phyloP scores from a whole-genome alignment of 2,888 invertebrate species.

The Ophraella communa region DNA sequence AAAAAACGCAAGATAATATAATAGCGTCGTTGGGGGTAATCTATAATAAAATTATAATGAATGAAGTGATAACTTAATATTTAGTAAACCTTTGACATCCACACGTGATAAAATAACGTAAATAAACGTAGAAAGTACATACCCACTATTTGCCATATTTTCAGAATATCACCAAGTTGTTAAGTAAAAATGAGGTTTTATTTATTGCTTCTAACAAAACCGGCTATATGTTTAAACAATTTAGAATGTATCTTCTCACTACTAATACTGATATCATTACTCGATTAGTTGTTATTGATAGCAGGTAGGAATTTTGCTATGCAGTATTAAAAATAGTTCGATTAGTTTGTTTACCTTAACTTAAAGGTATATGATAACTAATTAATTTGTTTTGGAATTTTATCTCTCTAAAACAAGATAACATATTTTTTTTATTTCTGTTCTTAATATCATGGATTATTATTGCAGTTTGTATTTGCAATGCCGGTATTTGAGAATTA shows the following conservation, averaged over 20 bases:
- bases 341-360: background rate
- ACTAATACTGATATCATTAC: background rate
- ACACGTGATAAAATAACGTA: background rate
- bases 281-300: background rate
- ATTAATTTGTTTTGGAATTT: background rate
- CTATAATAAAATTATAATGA: background rate
- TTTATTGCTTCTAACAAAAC: background rate
- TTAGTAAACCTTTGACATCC: background rate
- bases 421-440: no score
- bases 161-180: background rate
- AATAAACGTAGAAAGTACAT: background rate
- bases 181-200: background rate
- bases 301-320: background rate
- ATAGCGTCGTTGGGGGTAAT: background rate
- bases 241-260: background rate
- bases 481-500: no score
- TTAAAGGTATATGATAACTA: background rate
- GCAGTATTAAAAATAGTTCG: background rate
- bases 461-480: no score
- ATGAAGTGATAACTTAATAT: background rate
- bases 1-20: no score
- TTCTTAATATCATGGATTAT: no score
- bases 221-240: background rate
- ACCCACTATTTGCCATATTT: constrained; percentile 2
- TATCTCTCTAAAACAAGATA: no score